Evolutionary conservation across 1,140 invertebrate species (phyloP).

Genomic region (Diachasmimorpha longicaudata): DNA sequence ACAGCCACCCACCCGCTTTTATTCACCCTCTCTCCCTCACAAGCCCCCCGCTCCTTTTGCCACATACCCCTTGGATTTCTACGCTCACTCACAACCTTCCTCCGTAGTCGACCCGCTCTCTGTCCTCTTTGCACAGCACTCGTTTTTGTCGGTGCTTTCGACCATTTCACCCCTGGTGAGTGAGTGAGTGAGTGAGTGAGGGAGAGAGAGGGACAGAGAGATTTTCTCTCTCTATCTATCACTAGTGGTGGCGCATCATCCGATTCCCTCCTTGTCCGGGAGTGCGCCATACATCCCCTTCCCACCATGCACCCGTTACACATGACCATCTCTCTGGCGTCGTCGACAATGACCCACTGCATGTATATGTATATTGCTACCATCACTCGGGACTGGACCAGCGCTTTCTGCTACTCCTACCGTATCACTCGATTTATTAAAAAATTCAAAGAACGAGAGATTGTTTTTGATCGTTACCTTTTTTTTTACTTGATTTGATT

Average conservation of each 20-base stretch:
- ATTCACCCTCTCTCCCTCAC: background rate
- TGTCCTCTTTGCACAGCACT: background rate
- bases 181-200: too few relatives aligned
- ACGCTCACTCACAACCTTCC: background rate
- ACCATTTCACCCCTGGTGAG: background rate
- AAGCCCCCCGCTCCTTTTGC: conserved; percentile 9
- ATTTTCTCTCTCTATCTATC: background rate
- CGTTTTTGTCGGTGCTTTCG: background rate
- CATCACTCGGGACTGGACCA: background rate
- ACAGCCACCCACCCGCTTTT: background rate
- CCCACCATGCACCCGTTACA: background rate
- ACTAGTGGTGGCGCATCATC: background rate
- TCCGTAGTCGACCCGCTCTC: background rate
- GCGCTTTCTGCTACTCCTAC: too few relatives aligned
- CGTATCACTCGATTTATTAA: too few relatives aligned
- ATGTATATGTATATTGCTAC: background rate
- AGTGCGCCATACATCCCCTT: conserved; percentile 2
- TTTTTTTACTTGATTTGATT: too few relatives aligned
- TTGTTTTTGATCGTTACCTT: too few relatives aligned
- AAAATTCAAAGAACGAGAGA: too few relatives aligned
- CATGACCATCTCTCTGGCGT: background rate
- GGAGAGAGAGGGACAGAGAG: too few relatives aligned
- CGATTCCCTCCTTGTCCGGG: background rate
- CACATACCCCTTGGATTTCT: conserved; percentile 17
- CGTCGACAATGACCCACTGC: background rate